A percentile compares a stretch with the other conserved stretches of the same genome.
These are phyloP conservation scores for Pantherophis alleghaniensis DNA, from an alignment of 2,797 vertebrate genomes.

Conservation along the genomic window DNA sequence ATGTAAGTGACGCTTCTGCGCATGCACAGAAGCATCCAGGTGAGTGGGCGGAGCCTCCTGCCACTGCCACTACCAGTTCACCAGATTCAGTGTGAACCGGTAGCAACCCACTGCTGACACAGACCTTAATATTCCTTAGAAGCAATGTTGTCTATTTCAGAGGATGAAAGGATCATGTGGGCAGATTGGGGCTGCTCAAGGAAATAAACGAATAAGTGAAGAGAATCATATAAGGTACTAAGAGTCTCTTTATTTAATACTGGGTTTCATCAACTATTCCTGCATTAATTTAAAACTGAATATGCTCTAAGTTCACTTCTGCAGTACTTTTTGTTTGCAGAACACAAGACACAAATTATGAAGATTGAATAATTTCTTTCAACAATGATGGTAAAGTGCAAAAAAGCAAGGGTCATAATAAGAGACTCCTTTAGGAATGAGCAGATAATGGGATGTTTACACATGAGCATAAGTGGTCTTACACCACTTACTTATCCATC, in stretches of 20 bases:
- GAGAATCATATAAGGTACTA: background rate
- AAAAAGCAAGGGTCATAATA: background rate
- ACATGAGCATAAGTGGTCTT: background rate
- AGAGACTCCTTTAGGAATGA: background rate
- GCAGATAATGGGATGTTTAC: slow-evolving; percentile 6
- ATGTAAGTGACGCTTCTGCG: no score
- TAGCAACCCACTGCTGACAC: background rate
- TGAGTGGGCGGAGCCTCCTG: no score
- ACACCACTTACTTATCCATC: background rate
- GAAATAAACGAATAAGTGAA: background rate
- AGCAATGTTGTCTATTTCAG: background rate
- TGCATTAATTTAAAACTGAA: background rate
- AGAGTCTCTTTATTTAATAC: background rate
- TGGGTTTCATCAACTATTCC: background rate
- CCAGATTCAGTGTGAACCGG: no score
- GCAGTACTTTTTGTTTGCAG: background rate
- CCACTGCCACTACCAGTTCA: no score
- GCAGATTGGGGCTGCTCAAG: background rate
- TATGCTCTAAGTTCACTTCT: background rate
- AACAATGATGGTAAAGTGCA: background rate
- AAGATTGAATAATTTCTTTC: background rate
- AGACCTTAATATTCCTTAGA: background rate
- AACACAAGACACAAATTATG: background rate
- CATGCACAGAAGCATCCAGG: no score
- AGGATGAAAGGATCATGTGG: background rate